Percentiles rank a stretch among this genome's conserved stretches.
Conservation (phyloP, 2,113 vertebrate species). For the Urocynchramus pylzowi region DNA sequence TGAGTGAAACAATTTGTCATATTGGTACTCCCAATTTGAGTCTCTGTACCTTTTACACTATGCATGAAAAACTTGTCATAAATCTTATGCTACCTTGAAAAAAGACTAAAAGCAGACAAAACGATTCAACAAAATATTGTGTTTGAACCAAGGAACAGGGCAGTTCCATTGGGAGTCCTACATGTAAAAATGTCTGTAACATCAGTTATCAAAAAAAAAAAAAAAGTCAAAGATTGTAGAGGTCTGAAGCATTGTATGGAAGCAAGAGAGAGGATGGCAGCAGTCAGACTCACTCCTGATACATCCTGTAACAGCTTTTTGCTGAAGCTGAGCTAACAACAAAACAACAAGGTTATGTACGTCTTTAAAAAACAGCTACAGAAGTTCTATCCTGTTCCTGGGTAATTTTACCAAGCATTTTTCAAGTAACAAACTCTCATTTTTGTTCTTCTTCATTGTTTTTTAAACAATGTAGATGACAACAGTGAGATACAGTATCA, state of each 20-base stretch:
- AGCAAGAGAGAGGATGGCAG: background rate
- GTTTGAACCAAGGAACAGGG: background rate
- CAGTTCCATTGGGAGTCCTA: background rate
- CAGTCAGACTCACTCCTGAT: background rate
- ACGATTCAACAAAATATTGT: background rate
- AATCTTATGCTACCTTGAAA: background rate
- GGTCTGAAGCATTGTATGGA: background rate
- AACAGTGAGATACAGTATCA: background rate
- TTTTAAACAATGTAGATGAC: background rate
- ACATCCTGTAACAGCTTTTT: background rate
- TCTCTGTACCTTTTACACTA: background rate
- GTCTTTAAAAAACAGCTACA: background rate
- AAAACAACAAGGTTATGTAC: background rate
- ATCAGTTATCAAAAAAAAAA: background rate
- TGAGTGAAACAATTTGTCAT: background rate
- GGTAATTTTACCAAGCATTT: background rate
- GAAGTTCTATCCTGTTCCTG: background rate
- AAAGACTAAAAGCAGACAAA: background rate
- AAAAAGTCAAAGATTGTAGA: background rate
- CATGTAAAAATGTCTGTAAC: background rate
- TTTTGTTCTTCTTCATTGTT: background rate
- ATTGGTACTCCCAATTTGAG: background rate
- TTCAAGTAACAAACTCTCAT: background rate
- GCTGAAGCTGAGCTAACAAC: background rate
- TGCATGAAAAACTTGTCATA: background rate